Conservation (phyloP, 2,797 vertebrate genomes). For the Xenentodon cancila region DNA sequence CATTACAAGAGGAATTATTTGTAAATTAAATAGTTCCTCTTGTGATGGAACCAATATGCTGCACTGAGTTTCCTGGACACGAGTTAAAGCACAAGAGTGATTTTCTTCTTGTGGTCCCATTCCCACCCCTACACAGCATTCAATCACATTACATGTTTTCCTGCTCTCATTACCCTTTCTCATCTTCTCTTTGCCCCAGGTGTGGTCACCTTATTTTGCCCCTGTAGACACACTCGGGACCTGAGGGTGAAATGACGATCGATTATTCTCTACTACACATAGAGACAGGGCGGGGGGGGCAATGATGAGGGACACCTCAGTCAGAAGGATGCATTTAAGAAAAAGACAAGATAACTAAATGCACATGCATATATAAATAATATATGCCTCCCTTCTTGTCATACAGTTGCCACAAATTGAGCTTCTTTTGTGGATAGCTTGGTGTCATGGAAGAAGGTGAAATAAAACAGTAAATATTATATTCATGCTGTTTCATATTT, state of each 20-base stretch:
- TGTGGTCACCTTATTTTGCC: constrained; percentile 59
- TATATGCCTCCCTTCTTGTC: background rate
- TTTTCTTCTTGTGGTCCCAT: constrained; percentile 8
- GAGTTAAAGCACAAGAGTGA: constrained; percentile 30
- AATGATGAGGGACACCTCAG: constrained; percentile 20
- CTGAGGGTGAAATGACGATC: constrained; percentile 73
- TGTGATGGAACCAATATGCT: constrained; percentile 14
- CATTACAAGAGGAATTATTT: constrained; percentile 52
- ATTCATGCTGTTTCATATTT: no score
- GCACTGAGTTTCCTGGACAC: constrained; percentile 40
- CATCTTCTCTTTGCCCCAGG: constrained; percentile 37
- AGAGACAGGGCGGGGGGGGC: constrained; percentile 19
- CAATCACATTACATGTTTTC: constrained; percentile 1
- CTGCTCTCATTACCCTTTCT: constrained; percentile 52
- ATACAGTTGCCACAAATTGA: background rate
- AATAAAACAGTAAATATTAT: no score
- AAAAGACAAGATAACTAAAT: constrained; percentile 1
- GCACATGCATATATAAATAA: no score
- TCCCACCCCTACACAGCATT: background rate
- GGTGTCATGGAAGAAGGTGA: no score
- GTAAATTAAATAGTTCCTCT: constrained; percentile 34
- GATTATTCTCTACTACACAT: constrained; percentile 71
- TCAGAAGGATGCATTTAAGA: constrained; percentile 9
- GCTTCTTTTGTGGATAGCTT: no score
- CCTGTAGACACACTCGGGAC: constrained; percentile 49